Conservation (phyloP, 2,797 vertebrate genomes). For the Labeo calbasu region DNA sequence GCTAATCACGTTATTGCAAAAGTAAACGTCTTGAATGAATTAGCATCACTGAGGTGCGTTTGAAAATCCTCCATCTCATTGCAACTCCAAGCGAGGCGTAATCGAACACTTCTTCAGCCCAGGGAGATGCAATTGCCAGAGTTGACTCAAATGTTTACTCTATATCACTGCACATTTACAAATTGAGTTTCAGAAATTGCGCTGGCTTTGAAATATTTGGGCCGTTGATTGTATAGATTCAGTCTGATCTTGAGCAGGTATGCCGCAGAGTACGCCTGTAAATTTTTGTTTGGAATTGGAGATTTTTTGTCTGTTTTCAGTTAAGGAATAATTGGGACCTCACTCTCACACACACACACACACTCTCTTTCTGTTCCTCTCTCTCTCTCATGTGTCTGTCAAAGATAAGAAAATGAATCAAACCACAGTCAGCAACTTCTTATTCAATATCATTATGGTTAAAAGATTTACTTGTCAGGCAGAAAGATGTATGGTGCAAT, state of each 20-base stretch:
- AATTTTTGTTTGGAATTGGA: slow-evolving; percentile 57
- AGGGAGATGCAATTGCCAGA: slow-evolving; percentile 55
- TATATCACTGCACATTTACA: slow-evolving; percentile 60
- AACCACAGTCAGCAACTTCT: not conserved
- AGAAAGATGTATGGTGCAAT: slow-evolving; percentile 74
- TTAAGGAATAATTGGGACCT: slow-evolving; percentile 58
- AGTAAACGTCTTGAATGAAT: slow-evolving; percentile 56
- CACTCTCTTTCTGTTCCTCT: slow-evolving; percentile 19
- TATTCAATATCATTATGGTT: slow-evolving; percentile 22
- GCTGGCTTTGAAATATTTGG: slow-evolving; percentile 60
- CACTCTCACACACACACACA: slow-evolving; percentile 27
- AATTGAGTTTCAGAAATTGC: slow-evolving; percentile 57
- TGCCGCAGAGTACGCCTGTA: slow-evolving; percentile 50
- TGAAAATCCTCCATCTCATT: slow-evolving; percentile 60
- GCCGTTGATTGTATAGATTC: slow-evolving; percentile 62
- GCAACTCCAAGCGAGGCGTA: slow-evolving; percentile 60
- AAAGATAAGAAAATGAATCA: slow-evolving; percentile 41
- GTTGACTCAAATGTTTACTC: slow-evolving; percentile 61
- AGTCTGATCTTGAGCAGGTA: slow-evolving; percentile 63
- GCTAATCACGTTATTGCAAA: slow-evolving; percentile 33
- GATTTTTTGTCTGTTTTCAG: slow-evolving; percentile 57
- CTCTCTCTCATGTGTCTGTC: slow-evolving; percentile 47
- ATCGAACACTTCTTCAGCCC: slow-evolving; percentile 57
- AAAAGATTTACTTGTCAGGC: slow-evolving; percentile 21
- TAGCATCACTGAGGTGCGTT: slow-evolving; percentile 41